These are phyloP conservation scores for Microcebus tavaratra DNA, from an alignment of 2,113 vertebrate genomes.

Conservation along the genomic window DNA sequence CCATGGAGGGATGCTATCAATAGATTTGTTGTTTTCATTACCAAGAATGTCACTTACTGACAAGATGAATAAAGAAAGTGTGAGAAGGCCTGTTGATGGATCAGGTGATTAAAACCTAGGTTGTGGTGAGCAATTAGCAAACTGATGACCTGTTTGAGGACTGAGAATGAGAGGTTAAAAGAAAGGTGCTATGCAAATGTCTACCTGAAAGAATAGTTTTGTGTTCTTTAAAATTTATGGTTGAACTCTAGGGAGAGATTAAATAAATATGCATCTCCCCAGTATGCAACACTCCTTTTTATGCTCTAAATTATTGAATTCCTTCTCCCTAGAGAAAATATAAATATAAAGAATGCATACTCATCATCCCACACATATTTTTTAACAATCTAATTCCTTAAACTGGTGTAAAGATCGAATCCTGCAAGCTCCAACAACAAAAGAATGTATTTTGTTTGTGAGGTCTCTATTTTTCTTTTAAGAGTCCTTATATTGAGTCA, in stretches of 20 bases:
- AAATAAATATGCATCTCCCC: not conserved
- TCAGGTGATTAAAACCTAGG: conserved; percentile 83
- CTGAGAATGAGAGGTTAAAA: conserved; percentile 13
- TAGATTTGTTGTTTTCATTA: conserved; percentile 84
- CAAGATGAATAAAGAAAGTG: conserved; percentile 78
- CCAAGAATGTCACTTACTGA: conserved; percentile 81
- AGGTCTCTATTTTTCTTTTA: conserved; percentile 50
- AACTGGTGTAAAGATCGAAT: not conserved
- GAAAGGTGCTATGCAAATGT: conserved; percentile 3
- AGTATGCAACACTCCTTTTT: not conserved
- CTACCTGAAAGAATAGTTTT: conserved; percentile 35
- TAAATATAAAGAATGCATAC: not conserved
- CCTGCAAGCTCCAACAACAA: conserved; percentile 37
- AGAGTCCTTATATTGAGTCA: conserved; percentile 20
- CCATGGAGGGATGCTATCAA: conserved; percentile 81
- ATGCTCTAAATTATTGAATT: conserved; percentile 30
- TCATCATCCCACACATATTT: not conserved
- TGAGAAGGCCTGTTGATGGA: conserved; percentile 78
- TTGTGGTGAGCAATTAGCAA: conserved; percentile 78
- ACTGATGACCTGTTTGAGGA: conserved; percentile 66
- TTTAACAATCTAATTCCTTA: conserved; percentile 22
- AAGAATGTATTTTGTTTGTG: not conserved
- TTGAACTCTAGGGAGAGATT: not conserved
- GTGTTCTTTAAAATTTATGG: conserved; percentile 53
- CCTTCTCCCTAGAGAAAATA: conserved; percentile 44